These are phyloP conservation scores for Sardinella longiceps DNA, from an alignment of 2,797 vertebrate genomes.

Conservation along the genomic window DNA sequence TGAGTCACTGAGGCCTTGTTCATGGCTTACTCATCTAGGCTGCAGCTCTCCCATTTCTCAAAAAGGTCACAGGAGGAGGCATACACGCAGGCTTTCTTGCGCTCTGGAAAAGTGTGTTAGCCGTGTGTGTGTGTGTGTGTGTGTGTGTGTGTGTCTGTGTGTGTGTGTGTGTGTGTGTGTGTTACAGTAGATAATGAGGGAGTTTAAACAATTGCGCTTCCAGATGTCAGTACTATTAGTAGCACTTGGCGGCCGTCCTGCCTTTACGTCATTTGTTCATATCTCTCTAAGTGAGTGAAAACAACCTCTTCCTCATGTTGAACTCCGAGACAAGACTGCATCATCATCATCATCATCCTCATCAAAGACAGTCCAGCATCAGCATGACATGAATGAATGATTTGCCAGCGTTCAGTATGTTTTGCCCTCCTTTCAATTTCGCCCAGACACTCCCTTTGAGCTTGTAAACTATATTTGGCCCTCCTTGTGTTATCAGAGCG, in stretches of 20 bases:
- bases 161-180: conserved; percentile 1
- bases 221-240: conserved; percentile 8
- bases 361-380: neutral
- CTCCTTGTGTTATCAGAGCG: neutral
- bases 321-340: neutral
- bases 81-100: neutral
- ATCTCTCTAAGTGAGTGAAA: neutral
- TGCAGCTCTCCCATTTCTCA: neutral
- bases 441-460: neutral
- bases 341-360: neutral
- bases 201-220: conserved; percentile 15
- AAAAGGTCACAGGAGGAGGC: neutral
- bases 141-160: neutral
- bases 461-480: conserved; percentile 13
- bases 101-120: neutral
- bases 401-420: neutral
- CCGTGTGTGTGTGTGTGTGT: neutral
- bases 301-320: neutral
- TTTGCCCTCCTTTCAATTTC: neutral
- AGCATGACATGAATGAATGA: neutral
- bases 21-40: neutral
- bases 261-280: neutral
- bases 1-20: neutral
- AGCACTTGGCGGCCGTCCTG: conserved; percentile 3
- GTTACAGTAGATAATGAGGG: neutral